Evolutionary conservation across 23 tunicate genomes (phyloP), one percentile per base, ranked within the genome.

Genomic region (Trididemnum clinides): DNA sequence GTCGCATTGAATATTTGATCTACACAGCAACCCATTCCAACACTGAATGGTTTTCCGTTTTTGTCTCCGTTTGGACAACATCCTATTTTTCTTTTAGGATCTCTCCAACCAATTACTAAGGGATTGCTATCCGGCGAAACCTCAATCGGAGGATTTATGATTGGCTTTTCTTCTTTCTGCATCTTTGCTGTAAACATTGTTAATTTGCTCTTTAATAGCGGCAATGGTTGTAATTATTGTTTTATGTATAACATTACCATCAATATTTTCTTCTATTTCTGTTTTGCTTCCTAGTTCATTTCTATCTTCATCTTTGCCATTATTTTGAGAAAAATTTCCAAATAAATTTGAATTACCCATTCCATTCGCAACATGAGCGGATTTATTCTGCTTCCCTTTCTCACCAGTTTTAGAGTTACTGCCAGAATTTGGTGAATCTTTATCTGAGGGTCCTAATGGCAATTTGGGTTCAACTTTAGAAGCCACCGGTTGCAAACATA

Each of bases 21-120:
- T 22, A 44, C 64, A 57, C 98, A 93, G 71, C 98, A 93, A 0
- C 93, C 89, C 39, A 58, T 51, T 84, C 93, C 98, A 2, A 33
- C 87, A 51, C 50, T 28, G 44, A 75, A 85, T 2, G 77, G 44
- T 34, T 29, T 71, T 27, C 98, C 98, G 38, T 39, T 77, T 59
- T 57, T 57, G 34, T 80, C 69, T 44, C 98, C 93, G 12, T 86
- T 82, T 18, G 98, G 98, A 58, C 98, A 93, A 49, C 98, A 93
- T 23, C 98, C 98, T 18, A 83, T 83, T 15, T 73, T 85, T 2
- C 37, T 3, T 28, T n/a, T 29, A 2, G 36, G 37, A 28, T 31
- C 37, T 20, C 75, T 25, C 80, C 80, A 39, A 6, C 57, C 80
- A 2, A 57, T n/a, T 10, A 39, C 59, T 2, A 74, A 21, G 57